Percentiles rank a stretch among this genome's conserved stretches.
Conservation (phyloP, 2,797 vertebrate genomes). For the Crenichthys baileyi region DNA sequence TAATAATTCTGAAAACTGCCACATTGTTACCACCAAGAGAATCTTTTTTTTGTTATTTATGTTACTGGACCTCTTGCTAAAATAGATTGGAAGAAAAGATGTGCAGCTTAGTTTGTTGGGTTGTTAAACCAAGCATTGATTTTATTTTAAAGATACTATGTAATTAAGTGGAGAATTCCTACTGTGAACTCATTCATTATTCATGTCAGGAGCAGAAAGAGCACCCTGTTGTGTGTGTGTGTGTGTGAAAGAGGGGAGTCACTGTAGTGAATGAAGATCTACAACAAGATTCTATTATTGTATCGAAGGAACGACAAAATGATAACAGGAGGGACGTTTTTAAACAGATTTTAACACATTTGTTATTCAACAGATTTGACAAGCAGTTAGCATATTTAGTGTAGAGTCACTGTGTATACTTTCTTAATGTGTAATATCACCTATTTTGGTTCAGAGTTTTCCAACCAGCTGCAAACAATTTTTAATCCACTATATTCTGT, state of each 20-base stretch:
- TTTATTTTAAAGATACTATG: not conserved
- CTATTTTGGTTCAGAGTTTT: not conserved
- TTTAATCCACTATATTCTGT: not conserved
- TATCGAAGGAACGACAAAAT: not conserved
- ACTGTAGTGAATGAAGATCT: not conserved
- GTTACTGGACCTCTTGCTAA: not conserved
- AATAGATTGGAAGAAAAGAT: not conserved
- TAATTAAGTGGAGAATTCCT: conserved; percentile 5
- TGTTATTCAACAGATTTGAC: no score
- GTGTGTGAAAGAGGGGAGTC: conserved; percentile 5
- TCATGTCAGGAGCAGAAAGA: not conserved
- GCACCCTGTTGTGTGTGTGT: conserved; percentile 10
- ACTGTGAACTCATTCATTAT: conserved; percentile 2
- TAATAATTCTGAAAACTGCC: not conserved
- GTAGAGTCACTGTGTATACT: not conserved
- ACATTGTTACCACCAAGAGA: no score
- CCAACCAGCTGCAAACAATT: not conserved
- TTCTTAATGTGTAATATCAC: not conserved
- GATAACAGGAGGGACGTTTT: not conserved
- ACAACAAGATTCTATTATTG: not conserved
- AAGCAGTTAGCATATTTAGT: not conserved
- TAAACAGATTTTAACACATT: not conserved
- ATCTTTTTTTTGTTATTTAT: not conserved
- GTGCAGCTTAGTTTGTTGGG: not conserved
- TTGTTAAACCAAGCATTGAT: conserved; percentile 1